Conservation (phyloP, 2,888 invertebrate genomes). For the Cataglyphis rosenhaueri region DNA sequence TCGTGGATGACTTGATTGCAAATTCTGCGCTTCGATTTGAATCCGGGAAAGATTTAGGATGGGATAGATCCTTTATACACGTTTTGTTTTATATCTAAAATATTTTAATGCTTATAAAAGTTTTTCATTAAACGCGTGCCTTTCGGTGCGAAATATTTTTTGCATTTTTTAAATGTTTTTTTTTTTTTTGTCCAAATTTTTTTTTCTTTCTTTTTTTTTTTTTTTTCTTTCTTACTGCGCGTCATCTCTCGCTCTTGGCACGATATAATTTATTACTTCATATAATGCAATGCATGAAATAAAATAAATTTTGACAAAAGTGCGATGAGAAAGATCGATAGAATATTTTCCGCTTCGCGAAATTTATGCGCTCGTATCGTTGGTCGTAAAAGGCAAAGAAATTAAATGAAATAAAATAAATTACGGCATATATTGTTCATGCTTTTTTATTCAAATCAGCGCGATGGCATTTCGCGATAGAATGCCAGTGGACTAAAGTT, state of each 20-base stretch:
- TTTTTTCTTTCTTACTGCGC: neutral
- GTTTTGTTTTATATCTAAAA: neutral
- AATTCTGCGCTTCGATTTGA: neutral
- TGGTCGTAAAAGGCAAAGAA: neutral
- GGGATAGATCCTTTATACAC: neutral
- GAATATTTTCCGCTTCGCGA: conserved; percentile 36
- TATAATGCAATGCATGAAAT: conserved; percentile 20
- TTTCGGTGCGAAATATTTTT: neutral
- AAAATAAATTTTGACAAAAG: conserved; percentile 39
- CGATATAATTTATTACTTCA: conserved; percentile 27
- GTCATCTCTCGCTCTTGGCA: neutral
- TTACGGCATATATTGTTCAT: conserved; percentile 10
- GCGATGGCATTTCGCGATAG: neutral
- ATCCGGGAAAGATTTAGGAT: neutral
- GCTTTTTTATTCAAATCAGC: conserved; percentile 42
- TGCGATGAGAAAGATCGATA: conserved; percentile 34
- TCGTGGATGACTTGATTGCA: neutral
- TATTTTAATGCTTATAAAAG: neutral
- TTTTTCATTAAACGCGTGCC: neutral
- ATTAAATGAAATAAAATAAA: conserved; percentile 19
- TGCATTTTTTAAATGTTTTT: conserved; percentile 21
- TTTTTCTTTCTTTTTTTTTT: neutral
- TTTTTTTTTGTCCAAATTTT: neutral
- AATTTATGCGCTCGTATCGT: conserved; percentile 33
- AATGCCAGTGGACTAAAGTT: conserved; percentile 7